A percentile compares a stretch with the other conserved stretches of the same genome.
Evolutionary conservation across 1,140 invertebrate genomes (phyloP).

Genomic region (Drosophila kepulauana): DNA sequence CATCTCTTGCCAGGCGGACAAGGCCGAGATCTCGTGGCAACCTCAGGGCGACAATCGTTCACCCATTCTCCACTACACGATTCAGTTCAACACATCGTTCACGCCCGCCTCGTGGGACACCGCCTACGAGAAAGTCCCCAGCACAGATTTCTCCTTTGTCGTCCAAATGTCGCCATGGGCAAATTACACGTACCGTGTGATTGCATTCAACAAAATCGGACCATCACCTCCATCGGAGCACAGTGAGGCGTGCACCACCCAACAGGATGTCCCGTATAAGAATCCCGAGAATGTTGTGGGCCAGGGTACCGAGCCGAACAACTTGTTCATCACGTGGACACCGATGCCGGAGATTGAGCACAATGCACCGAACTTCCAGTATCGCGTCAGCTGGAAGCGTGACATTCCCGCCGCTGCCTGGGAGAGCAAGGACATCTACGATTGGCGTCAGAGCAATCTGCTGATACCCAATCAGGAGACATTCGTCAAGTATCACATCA

Average conservation of each 20-base stretch:
- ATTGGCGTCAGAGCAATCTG: conserved; percentile 90
- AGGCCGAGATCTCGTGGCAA: conserved; percentile 93
- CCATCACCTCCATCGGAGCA: conserved; percentile 93
- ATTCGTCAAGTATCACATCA: conserved; percentile 95
- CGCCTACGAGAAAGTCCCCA: conserved; percentile 90
- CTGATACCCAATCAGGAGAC: conserved; percentile 94
- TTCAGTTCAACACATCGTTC: conserved; percentile 98
- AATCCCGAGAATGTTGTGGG: conserved; percentile 98
- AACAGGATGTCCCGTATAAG: conserved; percentile 94
- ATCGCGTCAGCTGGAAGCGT: conserved; percentile 94
- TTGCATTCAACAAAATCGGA: conserved; percentile 97
- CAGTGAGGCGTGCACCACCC: conserved; percentile 93
- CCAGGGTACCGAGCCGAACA: conserved; percentile 93
- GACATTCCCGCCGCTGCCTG: conserved; percentile 91
- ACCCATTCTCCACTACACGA: conserved; percentile 95
- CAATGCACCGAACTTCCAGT: conserved; percentile 96
- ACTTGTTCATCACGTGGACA: conserved; percentile 98
- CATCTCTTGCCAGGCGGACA: conserved; percentile 89
- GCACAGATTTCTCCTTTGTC: conserved; percentile 91
- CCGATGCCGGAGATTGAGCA: conserved; percentile 98
- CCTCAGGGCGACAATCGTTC: conserved; percentile 97
- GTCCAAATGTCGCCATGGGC: conserved; percentile 95
- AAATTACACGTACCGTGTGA: conserved; percentile 98
- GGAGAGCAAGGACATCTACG: conserved; percentile 90
- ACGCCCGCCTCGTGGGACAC: conserved; percentile 96